Evolutionary conservation across 2,113 vertebrate genomes (phyloP).

Genomic region (Thinocorus orbignyianus): DNA sequence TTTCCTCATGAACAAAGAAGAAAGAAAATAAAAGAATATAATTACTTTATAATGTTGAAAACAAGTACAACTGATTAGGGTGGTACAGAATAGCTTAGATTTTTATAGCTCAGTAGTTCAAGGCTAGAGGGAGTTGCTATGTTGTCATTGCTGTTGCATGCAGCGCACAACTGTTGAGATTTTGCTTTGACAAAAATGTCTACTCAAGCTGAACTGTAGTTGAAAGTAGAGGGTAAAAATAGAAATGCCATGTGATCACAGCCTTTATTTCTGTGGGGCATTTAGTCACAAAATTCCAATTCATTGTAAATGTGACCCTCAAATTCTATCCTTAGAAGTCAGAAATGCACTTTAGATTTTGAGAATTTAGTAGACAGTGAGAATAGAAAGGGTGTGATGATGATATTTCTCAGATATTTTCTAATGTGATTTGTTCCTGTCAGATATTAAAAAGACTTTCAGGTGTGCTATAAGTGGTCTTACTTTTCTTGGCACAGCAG

Average conservation of each 20-base stretch:
- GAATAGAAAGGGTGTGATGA: background rate
- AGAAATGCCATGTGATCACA: background rate
- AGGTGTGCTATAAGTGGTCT: background rate
- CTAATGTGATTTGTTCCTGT: background rate
- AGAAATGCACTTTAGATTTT: background rate
- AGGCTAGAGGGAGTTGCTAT: background rate
- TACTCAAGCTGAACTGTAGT: background rate
- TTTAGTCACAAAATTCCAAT: background rate
- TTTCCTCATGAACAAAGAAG: background rate
- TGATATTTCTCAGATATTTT: background rate
- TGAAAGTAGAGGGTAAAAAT: background rate
- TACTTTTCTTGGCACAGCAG: background rate
- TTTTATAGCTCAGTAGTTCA: background rate
- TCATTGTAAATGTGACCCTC: background rate
- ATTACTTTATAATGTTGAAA: background rate
- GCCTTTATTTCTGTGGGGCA: background rate
- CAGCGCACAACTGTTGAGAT: background rate
- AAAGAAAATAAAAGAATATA: background rate
- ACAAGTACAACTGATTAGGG: background rate
- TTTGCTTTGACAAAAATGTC: background rate
- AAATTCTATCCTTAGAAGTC: background rate
- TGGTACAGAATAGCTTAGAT: background rate
- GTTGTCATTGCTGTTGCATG: background rate
- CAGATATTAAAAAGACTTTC: background rate
- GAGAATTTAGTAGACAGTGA: background rate